Evolutionary conservation across 2,888 invertebrate species (phyloP), one percentile per base, ranked within the genome.

Genomic region (Drymonia ruficornis): DNA sequence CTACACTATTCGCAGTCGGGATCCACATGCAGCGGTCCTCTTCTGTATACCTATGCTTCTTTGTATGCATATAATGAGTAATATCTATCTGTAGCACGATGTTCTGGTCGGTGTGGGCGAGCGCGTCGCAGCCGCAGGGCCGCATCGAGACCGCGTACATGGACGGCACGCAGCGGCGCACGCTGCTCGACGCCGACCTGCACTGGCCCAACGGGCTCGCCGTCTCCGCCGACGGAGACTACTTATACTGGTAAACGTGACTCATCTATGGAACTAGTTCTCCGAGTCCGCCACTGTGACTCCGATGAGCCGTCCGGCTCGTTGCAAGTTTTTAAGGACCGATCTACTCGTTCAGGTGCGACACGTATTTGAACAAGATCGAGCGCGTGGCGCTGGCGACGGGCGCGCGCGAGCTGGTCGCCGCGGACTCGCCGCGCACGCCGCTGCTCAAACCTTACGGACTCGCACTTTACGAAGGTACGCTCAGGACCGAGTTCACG

Each of bases 181-280:
- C 87, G 51, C 91, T 96, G 65, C 83, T 96, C 12, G 84, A 79
- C 57, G 67, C 73, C 0, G 86, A 87, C 40, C 87, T 96, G 60
- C 93, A 94, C 74, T 97, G 96, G 96, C 97, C 97, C 4, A 95
- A 94, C 74, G 97, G 97, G 11, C 92, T 97, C 50, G 95, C 95
- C 51, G 64, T 88, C 49, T 61, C 80, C 55, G 51, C 52, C n/a
- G 63, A 59, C 34, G 56, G 53, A n/a, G 70, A 65, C 57, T 55
- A 58, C 49, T 84, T 91, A 8, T 90, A 89, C 79, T 90, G 90
- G 89, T 46, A 46, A 46, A 2, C 44, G 0, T 23, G 9, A 13
- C 3, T 0, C 78, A n/a, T 59, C 43, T 2, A 23, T 9, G 11
- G 23, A 4, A 6, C 23, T 11, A 2, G 3, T 11, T 31, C 31